Base-by-base conservation (phyloP, 2,113 vertebrate genomes). In the Ranitomeya imitator region DNA sequence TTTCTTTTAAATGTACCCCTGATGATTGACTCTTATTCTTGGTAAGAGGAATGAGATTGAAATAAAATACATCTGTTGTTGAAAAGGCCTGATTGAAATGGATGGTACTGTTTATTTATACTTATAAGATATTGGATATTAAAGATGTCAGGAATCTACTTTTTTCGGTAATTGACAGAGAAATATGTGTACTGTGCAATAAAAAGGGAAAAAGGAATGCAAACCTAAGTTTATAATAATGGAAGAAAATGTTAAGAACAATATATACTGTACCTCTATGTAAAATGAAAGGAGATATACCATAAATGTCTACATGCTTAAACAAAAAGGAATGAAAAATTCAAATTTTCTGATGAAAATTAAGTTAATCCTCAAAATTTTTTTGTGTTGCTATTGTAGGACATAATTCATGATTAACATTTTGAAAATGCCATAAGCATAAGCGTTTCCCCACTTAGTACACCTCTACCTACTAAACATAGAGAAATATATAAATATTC, bases 1-100 rank as follows among this genome's bases (percentile, higher is more conserved):
- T 86, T 84, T 19, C 45, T 21, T 87, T 45, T 78, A 54, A 86
- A 86, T 31, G 31, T n/a, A 1, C 52, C 61, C 8, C 12, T 83
- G 26, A 11, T 86, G 54, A 88, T 77, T 82, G 59, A 89, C 81
- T 88, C n/a, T 37, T 15, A 21, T 73, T 89, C 60, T 31, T 12
- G 11, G 77, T 5, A 60, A 80, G 1, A 15, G 52, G 8, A 13
- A 81, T 80, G 8, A 51, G 83, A 13, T 59, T 3, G 51, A 90
- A 87, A 89, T 4, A 79, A 79, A 69, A 79, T 26, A 76, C 11
- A 73, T 76, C 73, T 76, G 45, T 78, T 61, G 60, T 14, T 79
- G 45, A 90, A 85, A 80, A 3, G 0, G 2, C 16, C 0, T 15
- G 4, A 73, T 82, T 69, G 14, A 69, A 86, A 80, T 55, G 10